Conservation (phyloP, 1,140 invertebrate species). For the Contarinia nasturtii region DNA sequence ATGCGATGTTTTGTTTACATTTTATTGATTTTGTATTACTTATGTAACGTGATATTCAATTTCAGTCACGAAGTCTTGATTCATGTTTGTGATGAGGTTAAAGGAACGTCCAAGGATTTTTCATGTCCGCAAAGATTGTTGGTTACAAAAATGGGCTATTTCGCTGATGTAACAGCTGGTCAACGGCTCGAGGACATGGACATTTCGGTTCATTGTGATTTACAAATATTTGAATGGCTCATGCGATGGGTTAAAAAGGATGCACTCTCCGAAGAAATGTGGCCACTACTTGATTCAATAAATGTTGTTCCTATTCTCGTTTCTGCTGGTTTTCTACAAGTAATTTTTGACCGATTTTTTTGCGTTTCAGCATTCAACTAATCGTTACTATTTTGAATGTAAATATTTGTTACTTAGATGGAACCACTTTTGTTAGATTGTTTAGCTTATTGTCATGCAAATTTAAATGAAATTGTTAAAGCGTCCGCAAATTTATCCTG, state of each 20-base stretch:
- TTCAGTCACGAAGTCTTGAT: slow-evolving; percentile 63
- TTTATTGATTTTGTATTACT: neutral
- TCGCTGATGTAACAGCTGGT: slow-evolving; percentile 69
- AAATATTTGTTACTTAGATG: slow-evolving; percentile 38
- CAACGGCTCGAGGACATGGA: slow-evolving; percentile 86
- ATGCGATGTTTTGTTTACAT: neutral
- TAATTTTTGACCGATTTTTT: slow-evolving; percentile 5
- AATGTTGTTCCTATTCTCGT: slow-evolving; percentile 84
- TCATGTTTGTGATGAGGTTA: slow-evolving; percentile 73
- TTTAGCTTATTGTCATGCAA: slow-evolving; percentile 55
- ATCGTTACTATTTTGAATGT: neutral
- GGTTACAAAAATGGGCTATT: slow-evolving; percentile 84
- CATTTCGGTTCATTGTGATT: slow-evolving; percentile 89
- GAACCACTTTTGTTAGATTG: slow-evolving; percentile 65
- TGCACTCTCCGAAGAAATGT: slow-evolving; percentile 37
- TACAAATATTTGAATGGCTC: slow-evolving; percentile 88
- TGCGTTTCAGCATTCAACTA: neutral
- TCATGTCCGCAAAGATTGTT: slow-evolving; percentile 67
- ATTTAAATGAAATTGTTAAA: slow-evolving; percentile 61
- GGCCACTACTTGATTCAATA: slow-evolving; percentile 55
- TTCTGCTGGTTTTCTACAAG: slow-evolving; percentile 75
- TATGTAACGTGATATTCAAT: slow-evolving; percentile 9
- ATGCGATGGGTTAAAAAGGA: slow-evolving; percentile 82
- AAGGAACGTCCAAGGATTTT: slow-evolving; percentile 73
- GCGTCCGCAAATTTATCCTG: slow-evolving; percentile 60